Conservation (phyloP, 2,113 vertebrate genomes). For the Gavia stellata region DNA sequence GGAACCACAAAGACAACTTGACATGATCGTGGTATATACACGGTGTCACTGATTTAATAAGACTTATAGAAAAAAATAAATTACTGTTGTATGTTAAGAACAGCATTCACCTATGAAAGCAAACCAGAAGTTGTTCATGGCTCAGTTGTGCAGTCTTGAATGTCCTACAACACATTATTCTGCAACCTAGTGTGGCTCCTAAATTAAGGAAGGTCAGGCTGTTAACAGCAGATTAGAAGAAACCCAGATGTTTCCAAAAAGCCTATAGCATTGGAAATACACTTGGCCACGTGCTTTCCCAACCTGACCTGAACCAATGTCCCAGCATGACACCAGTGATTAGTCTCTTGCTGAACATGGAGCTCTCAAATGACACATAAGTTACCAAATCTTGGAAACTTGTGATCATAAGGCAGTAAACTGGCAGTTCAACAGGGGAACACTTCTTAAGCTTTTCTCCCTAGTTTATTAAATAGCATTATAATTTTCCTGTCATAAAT, state of each 20-base stretch:
- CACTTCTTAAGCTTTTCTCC: background rate
- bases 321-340: background rate
- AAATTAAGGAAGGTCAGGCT: background rate
- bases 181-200: background rate
- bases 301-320: background rate
- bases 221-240: background rate
- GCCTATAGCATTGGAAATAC: background rate
- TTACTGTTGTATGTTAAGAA: background rate
- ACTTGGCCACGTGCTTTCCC: background rate
- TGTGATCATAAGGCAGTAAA: background rate
- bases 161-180: background rate
- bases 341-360: accelerated
- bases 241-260: background rate
- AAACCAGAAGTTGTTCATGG: background rate
- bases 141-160: background rate
- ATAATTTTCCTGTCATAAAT: background rate
- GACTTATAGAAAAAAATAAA: background rate
- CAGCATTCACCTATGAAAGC: background rate
- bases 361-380: background rate
- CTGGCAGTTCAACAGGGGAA: background rate
- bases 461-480: background rate
- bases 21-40: background rate
- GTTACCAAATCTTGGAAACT: background rate
- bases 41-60: background rate
- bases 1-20: background rate